Evolutionary conservation across 92 coral and sea anemone genomes (phyloP).

Genomic region (Ricordea florida): DNA sequence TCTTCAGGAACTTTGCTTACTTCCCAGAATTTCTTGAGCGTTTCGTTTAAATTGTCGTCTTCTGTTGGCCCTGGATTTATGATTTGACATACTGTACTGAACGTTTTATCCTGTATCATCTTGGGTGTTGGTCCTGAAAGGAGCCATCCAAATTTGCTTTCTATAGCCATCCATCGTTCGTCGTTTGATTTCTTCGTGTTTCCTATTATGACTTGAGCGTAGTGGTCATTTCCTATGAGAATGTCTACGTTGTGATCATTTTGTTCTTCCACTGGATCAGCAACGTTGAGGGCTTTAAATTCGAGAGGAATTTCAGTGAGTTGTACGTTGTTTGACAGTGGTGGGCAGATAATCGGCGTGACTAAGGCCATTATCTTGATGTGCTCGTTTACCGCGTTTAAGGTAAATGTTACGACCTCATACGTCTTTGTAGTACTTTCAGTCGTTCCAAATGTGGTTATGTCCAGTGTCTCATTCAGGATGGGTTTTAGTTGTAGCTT

Average conservation of each 20-base stretch:
- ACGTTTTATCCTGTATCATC: too few relatives aligned
- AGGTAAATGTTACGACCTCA: constrained; percentile 27
- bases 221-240: constrained; percentile 15
- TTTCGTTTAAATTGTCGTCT: too few relatives aligned
- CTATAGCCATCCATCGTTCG: too few relatives aligned
- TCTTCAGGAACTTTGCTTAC: background rate
- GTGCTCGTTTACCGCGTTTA: constrained; percentile 29
- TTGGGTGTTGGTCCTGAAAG: too few relatives aligned
- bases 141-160: too few relatives aligned
- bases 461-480: constrained; percentile 32
- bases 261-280: background rate
- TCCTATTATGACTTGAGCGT: too few relatives aligned
- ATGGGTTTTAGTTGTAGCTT: constrained; percentile 26
- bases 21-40: too few relatives aligned
- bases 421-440: constrained; percentile 31
- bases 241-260: constrained; percentile 1
- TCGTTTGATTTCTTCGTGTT: too few relatives aligned
- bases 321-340: constrained; percentile 28
- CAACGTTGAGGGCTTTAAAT: constrained; percentile 1
- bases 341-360: constrained; percentile 55
- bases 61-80: too few relatives aligned
- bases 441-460: constrained; percentile 63
- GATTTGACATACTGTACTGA: too few relatives aligned
- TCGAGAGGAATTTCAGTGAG: background rate
- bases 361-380: constrained; percentile 28